phyloP scores from a whole-genome alignment of 2,113 vertebrate genomes.

The Myodes glareolus region DNA sequence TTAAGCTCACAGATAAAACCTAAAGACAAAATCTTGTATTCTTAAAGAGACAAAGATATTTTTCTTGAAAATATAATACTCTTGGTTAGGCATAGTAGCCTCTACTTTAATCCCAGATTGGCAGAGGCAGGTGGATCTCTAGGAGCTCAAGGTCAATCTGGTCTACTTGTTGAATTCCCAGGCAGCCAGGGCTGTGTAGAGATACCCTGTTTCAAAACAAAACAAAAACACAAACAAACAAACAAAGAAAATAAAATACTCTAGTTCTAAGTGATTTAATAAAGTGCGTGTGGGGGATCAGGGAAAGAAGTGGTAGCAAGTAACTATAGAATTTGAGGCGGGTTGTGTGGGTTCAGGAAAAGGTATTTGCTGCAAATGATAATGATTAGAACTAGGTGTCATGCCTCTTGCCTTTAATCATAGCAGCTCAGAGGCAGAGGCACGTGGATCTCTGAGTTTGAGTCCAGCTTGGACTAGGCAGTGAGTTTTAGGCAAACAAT shows the following conservation, averaged over 20 bases:
- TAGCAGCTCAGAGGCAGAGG: not conserved
- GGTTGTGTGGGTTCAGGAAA: not conserved
- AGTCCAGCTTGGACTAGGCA: not conserved
- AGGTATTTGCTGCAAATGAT: slow-evolving; percentile 18
- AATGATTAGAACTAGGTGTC: not conserved
- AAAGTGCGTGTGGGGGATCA: not conserved
- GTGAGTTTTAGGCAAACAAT: not conserved
- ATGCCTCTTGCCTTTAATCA: not conserved
- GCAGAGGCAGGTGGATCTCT: not conserved
- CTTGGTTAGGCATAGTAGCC: accelerated
- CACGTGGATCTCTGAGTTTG: no score
- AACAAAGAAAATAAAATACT: not conserved
- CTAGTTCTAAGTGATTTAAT: not conserved
- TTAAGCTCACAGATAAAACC: slow-evolving; percentile 32
- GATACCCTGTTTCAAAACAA: not conserved
- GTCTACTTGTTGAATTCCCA: not conserved
- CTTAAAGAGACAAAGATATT: not conserved
- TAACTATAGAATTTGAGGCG: not conserved
- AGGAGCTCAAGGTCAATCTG: not conserved
- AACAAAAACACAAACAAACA: not conserved
- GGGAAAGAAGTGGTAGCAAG: not conserved
- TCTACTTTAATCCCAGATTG: not conserved
- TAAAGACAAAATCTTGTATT: slow-evolving; percentile 1
- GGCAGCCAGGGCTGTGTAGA: not conserved
- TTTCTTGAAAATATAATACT: slow-evolving; percentile 8